A percentile compares a stretch with the other conserved stretches of the same genome.
These are phyloP conservation scores for Prosapia bicincta DNA, from an alignment of 2,888 invertebrate genomes.

Conservation along the genomic window DNA sequence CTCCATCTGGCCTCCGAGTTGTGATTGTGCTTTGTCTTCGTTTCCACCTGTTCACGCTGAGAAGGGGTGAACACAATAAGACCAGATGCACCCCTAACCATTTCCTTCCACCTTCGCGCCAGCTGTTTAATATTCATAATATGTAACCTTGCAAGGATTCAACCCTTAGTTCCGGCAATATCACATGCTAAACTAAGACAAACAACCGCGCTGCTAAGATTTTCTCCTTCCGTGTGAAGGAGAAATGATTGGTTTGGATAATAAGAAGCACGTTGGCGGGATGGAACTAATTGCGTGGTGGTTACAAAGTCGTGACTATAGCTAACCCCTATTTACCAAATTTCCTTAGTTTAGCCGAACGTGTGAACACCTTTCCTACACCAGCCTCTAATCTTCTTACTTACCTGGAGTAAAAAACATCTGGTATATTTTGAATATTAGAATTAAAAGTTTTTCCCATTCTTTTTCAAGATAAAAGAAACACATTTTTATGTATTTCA, in stretches of 20 bases:
- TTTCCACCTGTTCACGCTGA: neutral
- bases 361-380: too few relatives aligned
- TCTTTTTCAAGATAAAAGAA: too few relatives aligned
- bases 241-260: neutral
- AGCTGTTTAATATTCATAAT: neutral
- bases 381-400: too few relatives aligned
- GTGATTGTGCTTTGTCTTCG: neutral
- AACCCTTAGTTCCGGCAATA: neutral
- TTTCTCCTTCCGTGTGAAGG: neutral
- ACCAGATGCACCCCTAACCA: conserved; percentile 2
- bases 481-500: too few relatives aligned
- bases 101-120: neutral
- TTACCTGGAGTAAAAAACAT: too few relatives aligned
- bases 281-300: too few relatives aligned
- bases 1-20: neutral
- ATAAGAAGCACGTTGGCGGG: too few relatives aligned
- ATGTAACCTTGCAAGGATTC: neutral
- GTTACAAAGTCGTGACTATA: too few relatives aligned
- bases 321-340: too few relatives aligned
- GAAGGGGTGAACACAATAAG: neutral
- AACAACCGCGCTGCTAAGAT: neutral
- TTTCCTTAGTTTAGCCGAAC: too few relatives aligned
- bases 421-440: too few relatives aligned
- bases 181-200: neutral
- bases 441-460: too few relatives aligned